Evolutionary conservation across 2,113 vertebrate genomes (phyloP), one percentile per base, ranked within the genome.

Genomic region (Cinclus mexicanus): DNA sequence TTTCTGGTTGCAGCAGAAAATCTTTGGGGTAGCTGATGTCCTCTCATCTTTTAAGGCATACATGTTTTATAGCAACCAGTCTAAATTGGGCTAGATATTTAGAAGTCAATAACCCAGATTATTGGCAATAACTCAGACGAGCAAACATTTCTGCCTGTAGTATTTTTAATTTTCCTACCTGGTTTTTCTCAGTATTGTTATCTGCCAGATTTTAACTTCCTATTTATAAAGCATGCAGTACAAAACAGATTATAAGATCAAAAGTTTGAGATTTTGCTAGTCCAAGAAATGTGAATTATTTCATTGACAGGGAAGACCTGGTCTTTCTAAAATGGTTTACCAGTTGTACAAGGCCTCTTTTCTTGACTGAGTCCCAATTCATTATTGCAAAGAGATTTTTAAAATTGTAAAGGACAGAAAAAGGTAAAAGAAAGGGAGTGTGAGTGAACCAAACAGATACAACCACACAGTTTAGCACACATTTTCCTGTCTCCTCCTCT

Each of bases 11-110:
- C 47, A 72, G 18, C 37, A 65, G 83, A 65, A 81, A 76, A 41
- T 17, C 1, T 50, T 22, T 11, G 9, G 9, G 6, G 6, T 78
- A 46, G 20, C 0, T 2, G 55, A 55, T 26, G 9, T 28, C 19
- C 13, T 49, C 25, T 84, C 35, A 22, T 41, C 35, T n/a, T 61
- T 64, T 50, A 79, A 61, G 26, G 18, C 14, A 61, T 22, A 37
- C 2, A 15, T 17, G 5, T 56, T 83, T 60, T 50, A 37, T n/a
- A 5, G 4, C 41, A 44, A 25, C 16, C 11, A 13, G 4, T 46
- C 44, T 69, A 47, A 47, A 44, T 14, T 64, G 11, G 5, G 8
- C 24, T 74, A 76, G 87, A 68, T 72, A 76, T 77, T 69, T 74
- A 65, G 12, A 72, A 71, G 24, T 28, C 28, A 23, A 25, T 65